Evolutionary conservation across 2,888 invertebrate genomes (phyloP), one percentile per base, ranked within the genome.

Genomic region (Tiliacea aurago): DNA sequence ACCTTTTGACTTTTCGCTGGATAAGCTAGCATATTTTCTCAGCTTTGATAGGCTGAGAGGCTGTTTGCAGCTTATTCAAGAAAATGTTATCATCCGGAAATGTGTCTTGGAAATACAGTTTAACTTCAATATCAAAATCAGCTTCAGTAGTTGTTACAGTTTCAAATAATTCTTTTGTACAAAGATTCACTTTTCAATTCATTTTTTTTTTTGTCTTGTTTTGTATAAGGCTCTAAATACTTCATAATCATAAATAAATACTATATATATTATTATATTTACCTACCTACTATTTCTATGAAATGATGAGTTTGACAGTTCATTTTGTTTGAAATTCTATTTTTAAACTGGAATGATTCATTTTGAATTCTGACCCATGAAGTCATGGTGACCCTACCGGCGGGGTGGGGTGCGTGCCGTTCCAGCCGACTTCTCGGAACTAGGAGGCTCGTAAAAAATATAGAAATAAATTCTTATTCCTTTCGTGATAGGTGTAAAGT

Each of bases 401-500:
- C 56, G 71, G 83, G 83, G 80, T 73, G 82, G 73, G 72, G 43
- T 70, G 80, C 76, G 76, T 68, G 73, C 80, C 65, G 73, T 74
- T 83, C 85, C 83, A 82, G 45, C 47, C 71, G 75, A 79, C 67
- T 82, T 85, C 85, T 82, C 62, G 43, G 83, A 82, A 84, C 66
- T 78, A 76, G 81, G 70, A 84, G 81, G 76, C 41, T 49, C 61
- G 76, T 84, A 82, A 81, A 81, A 81, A 81, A 81, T 71, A 71
- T 81, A 80, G 80, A 84, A 80, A 84, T 84, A 84, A 83, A 80
- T 66, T 84, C 51, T 65, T 68, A 51, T 80, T 63, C 76, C 70
- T 84, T 76, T 81, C 69, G 65, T 73, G 70, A 73, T 84, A 84
- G 84, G 82, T 84, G 82, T 82, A 84, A 82, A 77, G 77, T 84